Evolutionary conservation across 2,888 invertebrate genomes (phyloP).

Genomic region (Anoplius nigerrimus): DNA sequence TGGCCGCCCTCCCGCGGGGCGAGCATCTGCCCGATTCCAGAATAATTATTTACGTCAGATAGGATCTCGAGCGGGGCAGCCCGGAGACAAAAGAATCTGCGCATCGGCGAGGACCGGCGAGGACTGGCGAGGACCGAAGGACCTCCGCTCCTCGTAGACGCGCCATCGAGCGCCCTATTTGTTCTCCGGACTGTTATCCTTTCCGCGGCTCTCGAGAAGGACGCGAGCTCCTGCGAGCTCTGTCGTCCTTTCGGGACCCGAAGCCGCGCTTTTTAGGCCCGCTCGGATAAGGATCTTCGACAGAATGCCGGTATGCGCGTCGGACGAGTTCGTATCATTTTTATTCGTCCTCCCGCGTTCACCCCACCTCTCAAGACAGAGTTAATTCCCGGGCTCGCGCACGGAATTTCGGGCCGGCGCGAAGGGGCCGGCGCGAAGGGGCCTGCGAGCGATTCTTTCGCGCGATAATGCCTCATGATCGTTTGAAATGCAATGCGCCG

Average conservation of each 20-base stretch:
- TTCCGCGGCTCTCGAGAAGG: neutral
- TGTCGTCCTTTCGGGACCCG: no score
- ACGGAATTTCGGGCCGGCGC: neutral
- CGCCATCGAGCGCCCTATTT: slow-evolving; percentile 32
- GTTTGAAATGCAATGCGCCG: no score
- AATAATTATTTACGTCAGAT: slow-evolving; percentile 75
- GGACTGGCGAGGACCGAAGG: slow-evolving; percentile 20
- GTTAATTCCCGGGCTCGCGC: neutral
- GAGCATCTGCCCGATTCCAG: slow-evolving; percentile 61
- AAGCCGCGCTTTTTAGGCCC: no score
- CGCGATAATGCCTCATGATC: no score
- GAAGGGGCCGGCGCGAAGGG: neutral
- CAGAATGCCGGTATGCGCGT: no score
- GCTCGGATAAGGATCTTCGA: no score
- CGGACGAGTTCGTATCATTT: no score
- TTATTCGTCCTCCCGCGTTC: slow-evolving; percentile 12
- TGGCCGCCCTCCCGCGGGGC: slow-evolving; percentile 17
- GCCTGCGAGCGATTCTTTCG: no score
- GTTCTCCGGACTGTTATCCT: slow-evolving; percentile 33
- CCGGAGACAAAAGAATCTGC: slow-evolving; percentile 70
- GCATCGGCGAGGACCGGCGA: slow-evolving; percentile 26
- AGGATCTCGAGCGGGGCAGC: slow-evolving; percentile 67
- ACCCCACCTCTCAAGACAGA: neutral
- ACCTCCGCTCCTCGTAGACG: slow-evolving; percentile 33
- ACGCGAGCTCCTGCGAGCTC: neutral